A percentile compares a stretch with the other conserved stretches of the same genome.
Conservation (phyloP, 2,113 vertebrate species). For the Dipodomys stephensi region DNA sequence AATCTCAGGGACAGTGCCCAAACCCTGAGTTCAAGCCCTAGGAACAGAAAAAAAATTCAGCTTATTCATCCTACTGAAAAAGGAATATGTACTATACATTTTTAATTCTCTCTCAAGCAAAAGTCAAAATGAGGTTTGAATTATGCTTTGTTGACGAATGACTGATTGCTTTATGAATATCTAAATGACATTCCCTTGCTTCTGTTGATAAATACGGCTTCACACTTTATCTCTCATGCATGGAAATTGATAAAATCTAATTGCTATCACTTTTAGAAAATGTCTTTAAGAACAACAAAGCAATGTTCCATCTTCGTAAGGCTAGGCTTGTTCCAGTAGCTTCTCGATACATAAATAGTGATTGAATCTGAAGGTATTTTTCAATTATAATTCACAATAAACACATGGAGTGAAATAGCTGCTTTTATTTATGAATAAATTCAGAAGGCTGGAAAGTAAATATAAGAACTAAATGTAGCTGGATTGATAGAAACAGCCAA, state of each 20-base stretch:
- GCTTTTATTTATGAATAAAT: conserved; percentile 19
- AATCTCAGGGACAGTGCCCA: no score
- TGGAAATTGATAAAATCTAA: conserved; percentile 40
- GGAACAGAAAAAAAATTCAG: not conserved
- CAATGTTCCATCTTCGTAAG: not conserved
- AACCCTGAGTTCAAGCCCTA: no score
- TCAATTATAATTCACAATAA: conserved; percentile 41
- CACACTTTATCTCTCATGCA: not conserved
- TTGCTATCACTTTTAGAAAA: conserved; percentile 37
- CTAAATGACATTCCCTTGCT: conserved; percentile 19
- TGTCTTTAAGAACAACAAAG: conserved; percentile 16
- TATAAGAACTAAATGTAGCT: not conserved
- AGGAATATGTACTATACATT: not conserved
- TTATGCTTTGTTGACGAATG: conserved; percentile 49
- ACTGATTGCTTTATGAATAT: conserved; percentile 40
- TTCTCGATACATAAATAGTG: not conserved
- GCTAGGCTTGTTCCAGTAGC: not conserved
- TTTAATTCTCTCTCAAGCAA: conserved; percentile 36
- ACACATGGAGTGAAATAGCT: not conserved
- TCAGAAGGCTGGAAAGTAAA: not conserved
- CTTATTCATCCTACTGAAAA: not conserved
- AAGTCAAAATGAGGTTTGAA: conserved; percentile 55
- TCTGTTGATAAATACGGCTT: conserved; percentile 58
- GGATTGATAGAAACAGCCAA: not conserved
- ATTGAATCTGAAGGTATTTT: not conserved